Evolutionary conservation across 2,113 vertebrate species (phyloP), one percentile per base, ranked within the genome.

Genomic region (Oceanodroma tethys): DNA sequence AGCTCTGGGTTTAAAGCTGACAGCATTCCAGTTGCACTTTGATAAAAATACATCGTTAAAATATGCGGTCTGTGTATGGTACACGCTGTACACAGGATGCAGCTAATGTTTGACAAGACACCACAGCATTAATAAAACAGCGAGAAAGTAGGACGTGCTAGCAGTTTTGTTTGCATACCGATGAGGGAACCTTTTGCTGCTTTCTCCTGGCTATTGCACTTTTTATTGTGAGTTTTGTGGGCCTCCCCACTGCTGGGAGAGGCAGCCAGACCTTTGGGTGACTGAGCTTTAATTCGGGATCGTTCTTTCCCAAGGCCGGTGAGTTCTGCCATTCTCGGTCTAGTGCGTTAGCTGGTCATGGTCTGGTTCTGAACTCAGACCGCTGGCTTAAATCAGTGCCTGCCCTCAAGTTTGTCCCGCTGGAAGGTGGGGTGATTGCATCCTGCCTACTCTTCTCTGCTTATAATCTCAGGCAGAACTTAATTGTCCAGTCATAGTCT

Each of bases 1-100:
- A 58, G 91, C 81, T 52, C 73, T 0, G 10, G 53, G 84, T 68
- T 68, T 60, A 43, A 20, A 58, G 86, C 95, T 80, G 93, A 32
- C 73, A 82, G 81, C 40, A 0, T 87, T 83, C 60, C 87, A 74
- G 89, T 55, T 48, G 93, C 90, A 9, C 87, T 81, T 32, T 45
- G 96, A 68, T 95, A 94, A 91, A 95, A 95, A 95, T 80, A 72
- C 90, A 3, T 16, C 3, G 52, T 72, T 90, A 85, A 85, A 90
- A 91, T 75, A 75, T 72, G 96, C 48, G 8, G 40, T 56, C 45
- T 68, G 95, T 68, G 90, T 53, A 56, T 4, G 81, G 97, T 50
- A 88, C 88, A 58, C 8, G 63, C 40, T 58, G 92, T 68, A 80
- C 87, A 3, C 78, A 21, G 92, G 90, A 45, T n/a, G 84, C 93